Evolutionary conservation across 2,888 invertebrate genomes (phyloP), one percentile per base, ranked within the genome.

Genomic region (Ichneumoninae sp.): DNA sequence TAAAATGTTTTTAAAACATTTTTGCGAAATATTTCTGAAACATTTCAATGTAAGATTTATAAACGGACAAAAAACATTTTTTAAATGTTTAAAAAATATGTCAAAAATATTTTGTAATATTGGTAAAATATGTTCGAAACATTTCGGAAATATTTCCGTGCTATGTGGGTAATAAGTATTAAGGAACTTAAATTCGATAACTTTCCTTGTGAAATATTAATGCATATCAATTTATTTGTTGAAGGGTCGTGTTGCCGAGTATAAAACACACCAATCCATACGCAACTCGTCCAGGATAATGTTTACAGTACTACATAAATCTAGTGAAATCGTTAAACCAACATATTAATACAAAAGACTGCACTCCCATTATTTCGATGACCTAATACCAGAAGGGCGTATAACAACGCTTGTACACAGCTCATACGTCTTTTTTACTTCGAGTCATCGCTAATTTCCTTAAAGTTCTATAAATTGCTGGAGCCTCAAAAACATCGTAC

Each of bases 301-400:
- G 50, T 36, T 16, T 63, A n/a, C n/a, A 13, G 33, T 6, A 65
- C 19, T 75, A 36, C 16, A 52, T 33, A 16, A 50, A 19, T 57
- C 40, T n/a, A 44, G 8, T 26, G 57, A 16, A 71, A 47, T 13
- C 30, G 44, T 30, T 74, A 47, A 19, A 47, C 10, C 26, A 10
- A 22, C 1, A 74, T 19, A 26, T 26, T 26, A 26, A 26, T 26
- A 63, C 47, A 30, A 47, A 74, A 74, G 47, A 74, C 73, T 74
- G 54, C 54, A 54, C 10, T 54, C 1, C 22, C 54, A 54, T 22
- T 22, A 22, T 54, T 19, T 6, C 22, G 40, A 10, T 10, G 10
- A 40, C 10, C 40, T 10, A 40, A 40, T 10, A 2, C 40, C 40
- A 40, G 40, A 10, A 10, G 40, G 4, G 16, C 16, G 44, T 47